phyloP scores from a whole-genome alignment of 2,888 invertebrate genomes.

The Axea sp. region DNA sequence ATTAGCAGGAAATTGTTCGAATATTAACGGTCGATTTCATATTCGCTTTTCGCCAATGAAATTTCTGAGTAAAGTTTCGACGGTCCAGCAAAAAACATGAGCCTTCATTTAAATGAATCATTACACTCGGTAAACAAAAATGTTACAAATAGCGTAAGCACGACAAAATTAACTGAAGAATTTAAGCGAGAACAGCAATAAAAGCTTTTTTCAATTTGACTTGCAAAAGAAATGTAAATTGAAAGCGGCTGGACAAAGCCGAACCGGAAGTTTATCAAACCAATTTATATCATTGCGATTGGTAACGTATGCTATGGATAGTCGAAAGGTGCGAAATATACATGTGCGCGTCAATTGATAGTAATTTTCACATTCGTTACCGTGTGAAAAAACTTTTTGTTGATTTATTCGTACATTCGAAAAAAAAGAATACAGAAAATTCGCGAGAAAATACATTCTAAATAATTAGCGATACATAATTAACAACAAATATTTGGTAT shows the following conservation, averaged over 20 bases:
- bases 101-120: constrained; percentile 5
- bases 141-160: constrained; percentile 12
- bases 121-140: constrained; percentile 18
- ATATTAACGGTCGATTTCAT: too few species aligned
- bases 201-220: constrained; percentile 45
- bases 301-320: constrained; percentile 31
- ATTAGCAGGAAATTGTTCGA: too few species aligned
- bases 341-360: constrained; percentile 37
- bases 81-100: neutral
- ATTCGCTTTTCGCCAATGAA: too few species aligned
- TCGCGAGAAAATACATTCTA: too few species aligned
- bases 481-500: too few species aligned
- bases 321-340: constrained; percentile 43
- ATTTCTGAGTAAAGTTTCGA: too few species aligned
- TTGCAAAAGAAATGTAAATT: constrained; percentile 47
- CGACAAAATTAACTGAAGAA: constrained; percentile 31
- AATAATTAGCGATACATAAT: too few species aligned
- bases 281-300: constrained; percentile 48
- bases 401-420: too few species aligned
- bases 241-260: constrained; percentile 32
- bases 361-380: constrained; percentile 54
- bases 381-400: too few species aligned
- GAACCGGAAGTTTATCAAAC: constrained; percentile 41
- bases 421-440: too few species aligned
- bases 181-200: constrained; percentile 25